Conservation (phyloP, 2,797 vertebrate species). For the Limosa lapponica region DNA sequence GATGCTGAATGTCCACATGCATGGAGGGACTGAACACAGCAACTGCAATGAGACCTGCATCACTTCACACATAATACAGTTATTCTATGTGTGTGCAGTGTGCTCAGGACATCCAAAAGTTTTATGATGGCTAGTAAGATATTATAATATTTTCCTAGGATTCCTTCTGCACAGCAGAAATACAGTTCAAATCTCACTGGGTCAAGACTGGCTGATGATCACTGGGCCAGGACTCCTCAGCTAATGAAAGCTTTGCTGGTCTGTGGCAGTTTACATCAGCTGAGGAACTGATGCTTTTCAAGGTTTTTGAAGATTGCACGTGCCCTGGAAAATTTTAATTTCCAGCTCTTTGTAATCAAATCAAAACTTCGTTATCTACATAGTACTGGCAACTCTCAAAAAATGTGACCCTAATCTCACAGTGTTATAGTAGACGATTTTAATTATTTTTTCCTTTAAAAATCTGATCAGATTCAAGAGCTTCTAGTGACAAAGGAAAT, state of each 20-base stretch:
- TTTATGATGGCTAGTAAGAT: not conserved
- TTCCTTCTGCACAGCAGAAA: not conserved
- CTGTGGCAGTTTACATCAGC: not conserved
- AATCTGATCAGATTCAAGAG: not conserved
- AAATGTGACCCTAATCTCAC: not conserved
- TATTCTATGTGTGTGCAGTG: fast-evolving
- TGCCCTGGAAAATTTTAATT: not conserved
- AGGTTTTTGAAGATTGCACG: not conserved
- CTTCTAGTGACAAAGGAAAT: not conserved
- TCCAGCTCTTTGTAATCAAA: not conserved
- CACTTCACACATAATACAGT: fast-evolving
- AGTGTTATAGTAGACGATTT: not conserved
- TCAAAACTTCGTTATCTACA: not conserved
- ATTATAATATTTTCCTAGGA: not conserved
- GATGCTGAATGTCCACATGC: fast-evolving
- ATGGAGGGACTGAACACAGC: not conserved
- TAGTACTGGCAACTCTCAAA: not conserved
- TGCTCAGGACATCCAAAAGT: not conserved
- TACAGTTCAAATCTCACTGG: not conserved
- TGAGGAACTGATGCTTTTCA: not conserved
- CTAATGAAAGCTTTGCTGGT: not conserved
- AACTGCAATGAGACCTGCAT: not conserved
- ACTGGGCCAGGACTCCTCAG: not conserved
- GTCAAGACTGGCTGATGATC: not conserved
- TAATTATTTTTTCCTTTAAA: not conserved